phyloP scores from a whole-genome alignment of 2,113 vertebrate genomes.

The Dunckerocampus dactyliophorus region DNA sequence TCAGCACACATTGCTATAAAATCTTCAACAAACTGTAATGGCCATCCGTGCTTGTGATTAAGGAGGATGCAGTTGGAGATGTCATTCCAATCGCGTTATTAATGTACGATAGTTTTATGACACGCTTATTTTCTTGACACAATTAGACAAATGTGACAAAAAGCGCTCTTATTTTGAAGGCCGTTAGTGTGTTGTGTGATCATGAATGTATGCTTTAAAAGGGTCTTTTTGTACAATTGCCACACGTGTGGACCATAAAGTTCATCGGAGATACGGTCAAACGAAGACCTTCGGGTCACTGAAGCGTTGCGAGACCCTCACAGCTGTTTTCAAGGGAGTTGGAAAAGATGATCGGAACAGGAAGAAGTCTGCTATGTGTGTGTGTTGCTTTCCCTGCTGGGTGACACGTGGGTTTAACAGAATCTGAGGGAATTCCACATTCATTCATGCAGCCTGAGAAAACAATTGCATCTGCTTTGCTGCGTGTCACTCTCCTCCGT shows the following conservation, averaged over 20 bases:
- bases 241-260: neutral
- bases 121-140: no score
- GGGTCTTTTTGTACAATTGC: no score
- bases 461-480: conserved; percentile 43
- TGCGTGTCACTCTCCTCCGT: conserved; percentile 47
- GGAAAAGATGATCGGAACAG: conserved; percentile 26
- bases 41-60: no score
- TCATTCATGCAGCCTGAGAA: conserved; percentile 53
- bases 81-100: no score
- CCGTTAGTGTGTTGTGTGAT: no score
- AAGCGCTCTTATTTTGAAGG: no score
- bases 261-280: neutral
- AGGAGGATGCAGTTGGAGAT: no score
- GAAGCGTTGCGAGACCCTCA: neutral
- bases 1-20: no score
- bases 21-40: no score
- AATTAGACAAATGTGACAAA: no score
- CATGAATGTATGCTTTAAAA: neutral
- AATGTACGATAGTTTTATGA: no score
- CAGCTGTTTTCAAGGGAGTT: conserved; percentile 11
- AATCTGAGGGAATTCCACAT: conserved; percentile 44
- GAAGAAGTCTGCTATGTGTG: conserved; percentile 28
- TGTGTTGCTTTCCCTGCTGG: conserved; percentile 60
- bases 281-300: neutral
- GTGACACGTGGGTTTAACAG: conserved; percentile 52